These are phyloP conservation scores for Cyprinodon tularosa DNA, from an alignment of 2,113 vertebrate species.

Conservation along the genomic window DNA sequence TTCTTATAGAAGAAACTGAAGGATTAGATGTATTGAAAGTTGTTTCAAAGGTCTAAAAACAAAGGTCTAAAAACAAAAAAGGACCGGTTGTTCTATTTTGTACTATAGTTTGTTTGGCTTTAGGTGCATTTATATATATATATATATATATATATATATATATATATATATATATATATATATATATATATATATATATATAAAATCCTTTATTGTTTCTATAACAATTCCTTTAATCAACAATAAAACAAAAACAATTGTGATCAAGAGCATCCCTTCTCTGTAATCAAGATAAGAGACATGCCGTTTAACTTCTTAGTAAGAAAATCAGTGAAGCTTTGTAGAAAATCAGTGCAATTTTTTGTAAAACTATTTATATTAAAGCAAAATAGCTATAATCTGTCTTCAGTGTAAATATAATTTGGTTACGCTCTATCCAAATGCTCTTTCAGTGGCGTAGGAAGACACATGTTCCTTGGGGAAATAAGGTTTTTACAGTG, in stretches of 20 bases:
- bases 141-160: too few relatives aligned
- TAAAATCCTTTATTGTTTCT: background rate
- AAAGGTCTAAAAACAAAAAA: background rate
- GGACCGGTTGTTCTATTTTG: background rate
- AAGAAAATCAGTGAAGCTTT: constrained; percentile 8
- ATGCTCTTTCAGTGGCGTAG: too few relatives aligned
- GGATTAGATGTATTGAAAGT: background rate
- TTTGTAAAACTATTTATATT: constrained; percentile 34
- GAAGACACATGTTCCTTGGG: too few relatives aligned
- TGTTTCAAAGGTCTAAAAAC: too few relatives aligned
- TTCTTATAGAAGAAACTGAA: background rate
- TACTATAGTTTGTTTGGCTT: background rate
- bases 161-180: too few relatives aligned
- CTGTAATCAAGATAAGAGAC: background rate
- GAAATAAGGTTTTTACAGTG: too few relatives aligned
- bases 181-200: too few relatives aligned
- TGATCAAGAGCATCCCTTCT: background rate
- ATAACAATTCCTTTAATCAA: background rate
- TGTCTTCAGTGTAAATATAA: background rate
- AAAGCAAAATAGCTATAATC: background rate
- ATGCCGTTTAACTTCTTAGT: background rate
- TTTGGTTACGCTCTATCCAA: too few relatives aligned
- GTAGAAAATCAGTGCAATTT: constrained; percentile 7
- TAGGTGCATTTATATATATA: background rate
- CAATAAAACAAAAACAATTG: background rate